Percentiles rank a stretch among this genome's conserved stretches.
phyloP scores from a whole-genome alignment of 1,140 invertebrate genomes.

The Psilanteris sp. region DNA sequence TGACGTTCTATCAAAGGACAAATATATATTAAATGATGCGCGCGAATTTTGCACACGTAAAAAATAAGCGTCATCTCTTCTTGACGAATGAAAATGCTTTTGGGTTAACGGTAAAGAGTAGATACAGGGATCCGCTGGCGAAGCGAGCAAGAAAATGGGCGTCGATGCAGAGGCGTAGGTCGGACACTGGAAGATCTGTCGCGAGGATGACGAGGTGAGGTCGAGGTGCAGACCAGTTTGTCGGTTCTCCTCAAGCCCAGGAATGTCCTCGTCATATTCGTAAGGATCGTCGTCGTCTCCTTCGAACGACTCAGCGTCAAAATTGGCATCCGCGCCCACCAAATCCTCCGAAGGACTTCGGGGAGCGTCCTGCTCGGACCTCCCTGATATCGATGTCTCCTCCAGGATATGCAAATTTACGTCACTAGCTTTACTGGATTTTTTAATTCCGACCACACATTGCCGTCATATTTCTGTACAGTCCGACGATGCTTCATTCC shows the following conservation, averaged over 20 bases:
- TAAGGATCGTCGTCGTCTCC: constrained; percentile 80
- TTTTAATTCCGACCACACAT: too few relatives aligned
- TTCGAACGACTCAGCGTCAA: constrained; percentile 36
- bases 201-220: constrained; percentile 13
- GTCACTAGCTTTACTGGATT: not conserved
- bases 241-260: constrained; percentile 47
- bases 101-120: constrained; percentile 20
- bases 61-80: not conserved
- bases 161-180: constrained; percentile 31
- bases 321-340: constrained; percentile 21
- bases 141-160: constrained; percentile 73
- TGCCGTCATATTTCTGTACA: too few relatives aligned
- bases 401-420: constrained; percentile 26
- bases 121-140: constrained; percentile 72
- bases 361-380: constrained; percentile 53
- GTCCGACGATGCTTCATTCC: too few relatives aligned
- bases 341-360: constrained; percentile 19
- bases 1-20: too few relatives aligned
- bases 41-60: too few relatives aligned
- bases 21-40: too few relatives aligned
- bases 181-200: constrained; percentile 15
- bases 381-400: constrained; percentile 44
- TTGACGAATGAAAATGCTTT: not conserved
- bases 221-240: constrained; percentile 40
- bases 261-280: constrained; percentile 81